Conservation (phyloP, 2,888 invertebrate species). For the Patella depressa region DNA sequence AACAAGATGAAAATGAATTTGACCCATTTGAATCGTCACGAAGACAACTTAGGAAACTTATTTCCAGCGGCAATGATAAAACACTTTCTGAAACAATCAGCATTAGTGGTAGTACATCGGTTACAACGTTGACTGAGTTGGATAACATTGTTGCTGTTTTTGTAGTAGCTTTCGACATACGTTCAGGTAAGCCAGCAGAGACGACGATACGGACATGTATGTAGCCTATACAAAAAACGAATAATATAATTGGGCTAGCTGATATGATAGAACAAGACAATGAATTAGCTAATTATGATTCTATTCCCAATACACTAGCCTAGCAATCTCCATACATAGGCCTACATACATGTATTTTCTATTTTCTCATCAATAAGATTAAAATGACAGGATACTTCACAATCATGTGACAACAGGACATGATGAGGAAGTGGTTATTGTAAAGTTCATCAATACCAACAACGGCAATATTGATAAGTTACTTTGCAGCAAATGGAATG, state of each 20-base stretch:
- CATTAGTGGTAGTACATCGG: slow-evolving; percentile 52
- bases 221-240: neutral
- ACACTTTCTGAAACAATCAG: slow-evolving; percentile 47
- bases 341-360: too few relatives aligned
- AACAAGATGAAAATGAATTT: slow-evolving; percentile 42
- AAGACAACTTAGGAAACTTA: slow-evolving; percentile 36
- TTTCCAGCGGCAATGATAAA: slow-evolving; percentile 37
- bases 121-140: slow-evolving; percentile 45
- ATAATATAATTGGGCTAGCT: neutral
- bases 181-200: slow-evolving; percentile 51
- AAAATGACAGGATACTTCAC: too few relatives aligned
- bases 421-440: too few relatives aligned
- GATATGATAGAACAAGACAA: neutral
- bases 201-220: neutral
- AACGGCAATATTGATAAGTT: too few relatives aligned
- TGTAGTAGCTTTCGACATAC: slow-evolving; percentile 72
- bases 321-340: neutral
- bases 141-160: slow-evolving; percentile 69
- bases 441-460: too few relatives aligned
- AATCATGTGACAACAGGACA: too few relatives aligned
- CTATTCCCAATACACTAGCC: neutral
- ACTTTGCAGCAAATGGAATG: too few relatives aligned
- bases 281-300: neutral
- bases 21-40: slow-evolving; percentile 41
- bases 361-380: too few relatives aligned